Base-by-base conservation (phyloP, 2,797 vertebrate genomes). In the Argyrosomus regius region DNA sequence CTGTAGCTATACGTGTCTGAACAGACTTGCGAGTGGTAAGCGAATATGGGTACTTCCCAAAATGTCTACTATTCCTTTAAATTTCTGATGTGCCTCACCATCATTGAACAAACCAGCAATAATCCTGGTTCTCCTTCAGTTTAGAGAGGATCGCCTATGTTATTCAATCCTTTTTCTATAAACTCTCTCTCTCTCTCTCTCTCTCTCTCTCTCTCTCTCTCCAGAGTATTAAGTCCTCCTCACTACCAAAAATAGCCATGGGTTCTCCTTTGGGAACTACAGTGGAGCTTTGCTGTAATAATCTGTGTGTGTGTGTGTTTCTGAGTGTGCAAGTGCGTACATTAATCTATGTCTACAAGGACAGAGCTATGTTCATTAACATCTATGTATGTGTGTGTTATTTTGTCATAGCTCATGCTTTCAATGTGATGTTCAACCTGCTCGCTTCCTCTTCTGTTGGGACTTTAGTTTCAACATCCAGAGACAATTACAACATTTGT, bases 211-310 rank as follows among this genome's bases (percentile, higher is more conserved):
- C n/a, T n/a, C n/a, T n/a, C n/a, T n/a, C n/a, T n/a, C n/a, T n/a
- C n/a, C 67, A 62, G 71, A 62, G 82, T 70, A 86, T 81, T 87
- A 84, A 90, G 63, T 85, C 82, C 72, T 87, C 60, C 73, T 70
- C 61, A 24, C 46, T 46, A 71, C 78, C 73, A 20, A 65, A 87
- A 91, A 93, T 92, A 93, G 75, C 53, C 31, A 45, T 0, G 60
- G 85, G 49, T 75, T 83, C 69, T 85, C 86, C 80, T 84, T 46
- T 81, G 86, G 90, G 87, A 89, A 69, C 28, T 66, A 84, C 84
- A 69, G 65, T 65, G 65, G 71, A 81, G 80, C 84, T 87, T 67
- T 86, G 68, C 75, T 68, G 49, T 49, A 77, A 77, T 81, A 79
- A 82, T 89, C 68, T 45, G 10, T 39, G 53, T 45, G 28, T 62